A percentile compares a stretch with the other conserved stretches of the same genome.
These are phyloP conservation scores for Sternotherus odoratus DNA, from an alignment of 2,797 vertebrate species.

Conservation along the genomic window DNA sequence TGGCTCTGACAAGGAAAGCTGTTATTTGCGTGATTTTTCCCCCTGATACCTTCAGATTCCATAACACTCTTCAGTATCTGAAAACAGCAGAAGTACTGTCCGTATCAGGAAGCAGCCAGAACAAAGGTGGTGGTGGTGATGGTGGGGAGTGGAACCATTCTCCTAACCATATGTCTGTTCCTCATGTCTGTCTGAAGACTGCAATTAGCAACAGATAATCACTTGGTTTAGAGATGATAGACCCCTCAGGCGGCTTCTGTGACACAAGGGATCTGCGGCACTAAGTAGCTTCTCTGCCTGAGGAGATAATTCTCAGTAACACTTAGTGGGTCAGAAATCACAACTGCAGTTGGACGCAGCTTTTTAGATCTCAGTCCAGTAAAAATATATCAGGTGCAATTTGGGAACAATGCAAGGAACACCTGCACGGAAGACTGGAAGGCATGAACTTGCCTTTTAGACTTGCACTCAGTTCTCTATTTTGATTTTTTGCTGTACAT, in stretches of 20 bases:
- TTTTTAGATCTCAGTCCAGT: slow-evolving; percentile 40
- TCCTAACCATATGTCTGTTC: slow-evolving; percentile 54
- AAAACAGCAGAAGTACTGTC: slow-evolving; percentile 12
- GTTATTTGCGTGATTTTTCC: background rate
- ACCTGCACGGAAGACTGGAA: background rate
- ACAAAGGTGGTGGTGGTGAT: background rate
- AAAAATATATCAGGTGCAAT: slow-evolving; percentile 58
- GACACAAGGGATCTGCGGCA: slow-evolving; percentile 37
- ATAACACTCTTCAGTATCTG: slow-evolving; percentile 49
- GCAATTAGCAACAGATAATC: slow-evolving; percentile 63
- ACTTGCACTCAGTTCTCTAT: background rate
- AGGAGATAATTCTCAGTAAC: slow-evolving; percentile 48
- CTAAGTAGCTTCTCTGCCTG: slow-evolving; percentile 34
- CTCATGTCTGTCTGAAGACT: slow-evolving; percentile 40
- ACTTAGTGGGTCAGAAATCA: slow-evolving; percentile 59
- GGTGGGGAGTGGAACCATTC: slow-evolving; percentile 13
- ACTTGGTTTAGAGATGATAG: slow-evolving; percentile 45
- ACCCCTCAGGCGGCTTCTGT: slow-evolving; percentile 46
- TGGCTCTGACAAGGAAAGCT: slow-evolving; percentile 22
- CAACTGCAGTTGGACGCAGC: background rate
- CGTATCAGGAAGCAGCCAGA: slow-evolving; percentile 47
- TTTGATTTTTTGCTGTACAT: background rate
- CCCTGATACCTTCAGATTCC: slow-evolving; percentile 38
- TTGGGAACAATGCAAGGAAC: slow-evolving; percentile 29
- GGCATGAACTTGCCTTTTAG: background rate